Base-by-base conservation (phyloP, 2,113 vertebrate genomes). In the Ictalurus furcatus region DNA sequence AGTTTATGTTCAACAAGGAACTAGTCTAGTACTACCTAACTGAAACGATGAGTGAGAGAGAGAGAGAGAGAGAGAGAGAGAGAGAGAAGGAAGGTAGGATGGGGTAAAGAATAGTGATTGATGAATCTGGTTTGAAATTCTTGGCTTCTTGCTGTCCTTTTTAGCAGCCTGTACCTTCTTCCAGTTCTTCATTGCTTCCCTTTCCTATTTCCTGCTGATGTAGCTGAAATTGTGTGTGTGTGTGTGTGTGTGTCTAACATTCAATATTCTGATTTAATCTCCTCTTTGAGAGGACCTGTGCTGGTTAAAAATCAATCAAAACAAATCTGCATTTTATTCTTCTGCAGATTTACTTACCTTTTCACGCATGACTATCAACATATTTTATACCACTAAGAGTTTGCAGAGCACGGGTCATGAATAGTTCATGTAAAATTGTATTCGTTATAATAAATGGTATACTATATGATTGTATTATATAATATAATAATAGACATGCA, bases 221-320 rank as follows among this genome's bases (percentile, higher is more conserved):
- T 54, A 63, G 88, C 69, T 58, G n/a, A 59, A 65, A 65, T 44
- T 54, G n/a, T 85, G n/a, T 79, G 71, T 44, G 13, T 44, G 44
- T 44, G 5, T 44, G 5, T 44, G 44, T 48, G 44, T 48, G 44
- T 48, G 44, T 48, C 6, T 48, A 67, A 37, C 56, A 85, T 88
- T 76, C 21, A 59, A 69, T 84, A 84, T 90, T 90, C 71, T 25
- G 56, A 85, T 90, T 79, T 85, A n/a, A 80, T 87, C 86, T 87
- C 54, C 74, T 17, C 54, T 71, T 90, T 87, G 44, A 85, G 67
- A 84, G 25, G 61, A 85, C 52, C 82, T 85, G 81, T 61, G 37
- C n/a, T n/a, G 83, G 44, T 86, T 86, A 54, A 85, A 85, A 85
- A 79, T 85, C 88, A 79, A 85, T 85, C 69, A 48, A 54, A 67